A percentile compares a stretch with the other conserved stretches of the same genome.
Evolutionary conservation across 2,113 vertebrate genomes (phyloP).

Genomic region (Ceuthmochares aereus): DNA sequence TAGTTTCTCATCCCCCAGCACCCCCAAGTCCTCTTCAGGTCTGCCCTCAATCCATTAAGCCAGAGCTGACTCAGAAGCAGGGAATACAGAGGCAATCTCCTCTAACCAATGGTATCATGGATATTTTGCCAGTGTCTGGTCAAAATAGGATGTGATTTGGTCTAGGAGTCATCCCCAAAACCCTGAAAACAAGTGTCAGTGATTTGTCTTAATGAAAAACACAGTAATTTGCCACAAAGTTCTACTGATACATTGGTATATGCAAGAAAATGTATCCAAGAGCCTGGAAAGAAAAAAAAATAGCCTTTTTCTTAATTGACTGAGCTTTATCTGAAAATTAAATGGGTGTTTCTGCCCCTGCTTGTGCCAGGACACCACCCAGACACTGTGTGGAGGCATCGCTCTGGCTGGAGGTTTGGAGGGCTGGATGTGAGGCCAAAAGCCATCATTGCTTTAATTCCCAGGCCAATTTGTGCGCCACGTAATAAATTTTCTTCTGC

Average conservation of each 20-base stretch:
- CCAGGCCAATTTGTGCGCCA: neutral
- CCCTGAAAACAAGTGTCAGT: neutral
- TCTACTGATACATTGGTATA: accelerated
- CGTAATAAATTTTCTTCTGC: neutral
- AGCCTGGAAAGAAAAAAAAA: neutral
- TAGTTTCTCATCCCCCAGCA: too few species aligned
- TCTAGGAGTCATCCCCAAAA: neutral
- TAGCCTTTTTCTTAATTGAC: neutral
- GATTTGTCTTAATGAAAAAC: neutral
- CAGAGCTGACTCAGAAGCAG: neutral
- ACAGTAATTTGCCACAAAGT: neutral
- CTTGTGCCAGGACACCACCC: neutral
- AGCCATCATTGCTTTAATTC: accelerated
- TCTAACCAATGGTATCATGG: neutral
- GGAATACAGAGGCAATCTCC: neutral
- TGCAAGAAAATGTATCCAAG: accelerated
- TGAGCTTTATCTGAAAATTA: neutral
- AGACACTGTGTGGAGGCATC: accelerated
- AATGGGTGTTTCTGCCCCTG: neutral
- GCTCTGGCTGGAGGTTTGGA: neutral
- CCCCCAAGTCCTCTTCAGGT: too few species aligned
- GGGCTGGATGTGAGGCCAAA: neutral
- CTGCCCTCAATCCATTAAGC: too few species aligned
- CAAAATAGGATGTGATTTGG: accelerated
- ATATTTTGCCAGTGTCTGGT: neutral